Evolutionary conservation across 2,888 invertebrate species (phyloP), one percentile per base, ranked within the genome.

Genomic region (Nephrotoma appendiculata): DNA sequence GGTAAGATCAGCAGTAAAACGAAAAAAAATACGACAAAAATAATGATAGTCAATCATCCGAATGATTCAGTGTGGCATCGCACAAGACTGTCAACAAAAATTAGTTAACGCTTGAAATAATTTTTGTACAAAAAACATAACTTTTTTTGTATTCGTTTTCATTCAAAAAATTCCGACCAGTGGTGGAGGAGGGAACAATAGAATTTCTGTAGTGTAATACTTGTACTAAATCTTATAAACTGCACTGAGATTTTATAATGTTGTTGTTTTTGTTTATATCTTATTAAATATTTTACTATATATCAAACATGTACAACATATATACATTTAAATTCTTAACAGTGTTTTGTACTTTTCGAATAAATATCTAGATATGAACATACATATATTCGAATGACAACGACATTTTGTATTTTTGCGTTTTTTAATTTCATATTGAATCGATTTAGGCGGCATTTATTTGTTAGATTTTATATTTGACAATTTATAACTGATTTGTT

Each of bases 61-160:
- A 87, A 88, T 89, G 89, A 90, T 90, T 88, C 88, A 89, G 88
- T 89, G 88, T 89, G 89, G 89, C 89, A 90, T 89, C 89, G 89
- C 89, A 88, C 89, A 89, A 89, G 89, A 89, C 88, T 89, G 89
- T 90, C 89, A 89, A 89, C 89, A 89, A 88, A 88, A 88, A 90
- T 90, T 89, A 89, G 89, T 88, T 88, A 88, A 89, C 89, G 88
- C 88, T 89, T 88, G 88, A 88, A 87, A 87, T 88, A 87, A 83
- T 44, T 87, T 83, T 71, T 44, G 71, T 31, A 71, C 71, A 71
- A 71, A 71, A 71, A 19, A 44, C 44, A 71, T 11, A 71, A 71
- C 9, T 71, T 31, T 71, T 57, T 57, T 57, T 71, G 31, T 71
- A 71, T 86, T 86, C 45, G 42, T 48, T 71, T 87, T 48, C 43